phyloP scores from a whole-genome alignment of 30 jellyfish, hydroid and myxozoan genomes.

The Hydractinia echinata region DNA sequence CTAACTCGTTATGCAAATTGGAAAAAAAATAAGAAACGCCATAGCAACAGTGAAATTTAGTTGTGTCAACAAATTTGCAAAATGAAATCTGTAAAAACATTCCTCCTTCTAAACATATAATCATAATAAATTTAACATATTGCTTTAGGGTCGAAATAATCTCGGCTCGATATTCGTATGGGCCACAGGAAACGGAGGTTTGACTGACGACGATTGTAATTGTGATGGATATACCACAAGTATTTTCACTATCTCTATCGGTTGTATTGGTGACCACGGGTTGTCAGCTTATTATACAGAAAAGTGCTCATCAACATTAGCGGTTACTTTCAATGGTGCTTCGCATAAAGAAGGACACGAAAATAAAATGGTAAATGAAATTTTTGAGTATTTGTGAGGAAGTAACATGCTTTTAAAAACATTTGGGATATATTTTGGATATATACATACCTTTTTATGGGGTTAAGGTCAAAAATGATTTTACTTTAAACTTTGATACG shows the following conservation, averaged over 20 bases:
- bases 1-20: too few relatives aligned
- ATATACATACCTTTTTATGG: not conserved
- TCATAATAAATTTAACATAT: not conserved
- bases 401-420: not conserved
- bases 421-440: not conserved
- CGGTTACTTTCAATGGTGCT: slow-evolving; percentile 99
- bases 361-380: slow-evolving; percentile 71
- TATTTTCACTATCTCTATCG: slow-evolving; percentile 92
- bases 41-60: too few relatives aligned
- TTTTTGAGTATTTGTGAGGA: not conserved
- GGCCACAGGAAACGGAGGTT: slow-evolving; percentile 99
- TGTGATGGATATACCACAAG: slow-evolving; percentile 99
- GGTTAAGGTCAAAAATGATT: too few relatives aligned
- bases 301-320: slow-evolving; percentile 98
- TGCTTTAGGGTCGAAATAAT: slow-evolving; percentile 74
- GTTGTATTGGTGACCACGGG: slow-evolving; percentile 99
- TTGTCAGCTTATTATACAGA: slow-evolving; percentile 97
- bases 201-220: slow-evolving; percentile 98
- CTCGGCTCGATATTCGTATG: slow-evolving; percentile 91
- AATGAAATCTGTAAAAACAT: too few relatives aligned
- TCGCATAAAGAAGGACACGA: slow-evolving; percentile 97
- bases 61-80: too few relatives aligned
- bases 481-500: too few relatives aligned
- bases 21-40: too few relatives aligned
- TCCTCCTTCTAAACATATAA: too few relatives aligned